Conservation (phyloP, 2,797 vertebrate genomes). For the Zenarchopterus dispar region DNA sequence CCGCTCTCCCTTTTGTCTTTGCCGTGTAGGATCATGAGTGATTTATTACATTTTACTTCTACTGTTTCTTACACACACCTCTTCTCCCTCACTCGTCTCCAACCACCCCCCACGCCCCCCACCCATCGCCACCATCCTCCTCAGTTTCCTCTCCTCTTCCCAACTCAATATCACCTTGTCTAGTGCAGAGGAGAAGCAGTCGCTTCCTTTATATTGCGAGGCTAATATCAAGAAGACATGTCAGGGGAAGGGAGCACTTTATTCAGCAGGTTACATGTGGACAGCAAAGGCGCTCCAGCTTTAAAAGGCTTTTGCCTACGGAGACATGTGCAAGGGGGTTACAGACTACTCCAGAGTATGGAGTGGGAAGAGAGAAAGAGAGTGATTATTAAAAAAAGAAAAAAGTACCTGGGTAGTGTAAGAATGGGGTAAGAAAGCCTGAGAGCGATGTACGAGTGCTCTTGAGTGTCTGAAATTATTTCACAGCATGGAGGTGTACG, state of each 20-base stretch:
- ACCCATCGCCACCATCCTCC: conserved; percentile 43
- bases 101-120: conserved; percentile 12
- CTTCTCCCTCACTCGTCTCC: conserved; percentile 59
- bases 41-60: conserved; percentile 80
- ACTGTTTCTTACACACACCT: conserved; percentile 63
- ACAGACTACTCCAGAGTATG: conserved; percentile 55
- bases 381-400: neutral
- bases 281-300: conserved; percentile 52
- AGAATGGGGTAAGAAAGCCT: conserved; percentile 26
- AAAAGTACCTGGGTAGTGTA: conserved; percentile 32
- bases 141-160: conserved; percentile 74
- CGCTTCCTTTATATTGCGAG: conserved; percentile 69
- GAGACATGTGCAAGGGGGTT: conserved; percentile 68
- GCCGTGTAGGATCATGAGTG: conserved; percentile 70
- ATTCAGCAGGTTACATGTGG: conserved; percentile 69
- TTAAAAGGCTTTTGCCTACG: conserved; percentile 71
- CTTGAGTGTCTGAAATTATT: conserved; percentile 57
- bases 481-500: conserved; percentile 49
- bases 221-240: conserved; percentile 78
- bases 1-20: conserved; percentile 59
- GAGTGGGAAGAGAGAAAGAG: conserved; percentile 17
- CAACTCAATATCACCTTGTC: conserved; percentile 77
- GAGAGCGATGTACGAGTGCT: conserved; percentile 42
- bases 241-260: conserved; percentile 77
- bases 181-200: conserved; percentile 72